Conservation (phyloP, 2,888 invertebrate genomes). For the Tanypteryx hageni region DNA sequence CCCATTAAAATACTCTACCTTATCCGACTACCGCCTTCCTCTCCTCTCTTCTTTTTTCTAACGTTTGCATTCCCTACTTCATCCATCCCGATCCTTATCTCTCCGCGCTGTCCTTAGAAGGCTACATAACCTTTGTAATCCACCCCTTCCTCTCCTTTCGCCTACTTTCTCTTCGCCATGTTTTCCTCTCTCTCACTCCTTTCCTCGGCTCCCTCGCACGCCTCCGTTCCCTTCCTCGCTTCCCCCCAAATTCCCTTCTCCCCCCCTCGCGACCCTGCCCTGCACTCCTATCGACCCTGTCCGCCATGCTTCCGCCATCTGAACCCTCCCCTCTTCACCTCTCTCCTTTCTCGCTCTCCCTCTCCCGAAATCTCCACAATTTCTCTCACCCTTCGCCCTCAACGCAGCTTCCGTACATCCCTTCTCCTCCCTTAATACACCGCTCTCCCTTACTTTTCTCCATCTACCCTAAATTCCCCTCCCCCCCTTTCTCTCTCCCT, state of each 20-base stretch:
- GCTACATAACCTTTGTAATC: neutral
- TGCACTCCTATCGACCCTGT: constrained; percentile 60
- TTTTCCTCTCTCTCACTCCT: neutral
- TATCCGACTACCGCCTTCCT: neutral
- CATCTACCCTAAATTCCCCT: neutral
- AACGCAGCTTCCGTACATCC: neutral
- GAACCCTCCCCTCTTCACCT: neutral
- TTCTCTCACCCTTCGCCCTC: neutral
- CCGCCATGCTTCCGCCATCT: constrained; percentile 34
- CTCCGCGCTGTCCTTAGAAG: neutral
- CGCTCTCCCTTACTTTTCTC: neutral
- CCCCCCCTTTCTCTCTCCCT: neutral
- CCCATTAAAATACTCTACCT: neutral
- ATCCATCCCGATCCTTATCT: neutral
- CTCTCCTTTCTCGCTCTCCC: neutral
- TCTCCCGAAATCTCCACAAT: neutral
- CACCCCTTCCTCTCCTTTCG: neutral
- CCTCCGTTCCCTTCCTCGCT: neutral
- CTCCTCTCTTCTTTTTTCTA: neutral
- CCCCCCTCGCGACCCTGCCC: neutral
- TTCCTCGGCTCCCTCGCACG: neutral
- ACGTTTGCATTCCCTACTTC: neutral
- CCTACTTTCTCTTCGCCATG: neutral
- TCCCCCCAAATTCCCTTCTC: neutral
- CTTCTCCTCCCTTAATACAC: neutral